Base-by-base conservation (phyloP, 1,140 invertebrate genomes). In the Oppia nitens region DNA sequence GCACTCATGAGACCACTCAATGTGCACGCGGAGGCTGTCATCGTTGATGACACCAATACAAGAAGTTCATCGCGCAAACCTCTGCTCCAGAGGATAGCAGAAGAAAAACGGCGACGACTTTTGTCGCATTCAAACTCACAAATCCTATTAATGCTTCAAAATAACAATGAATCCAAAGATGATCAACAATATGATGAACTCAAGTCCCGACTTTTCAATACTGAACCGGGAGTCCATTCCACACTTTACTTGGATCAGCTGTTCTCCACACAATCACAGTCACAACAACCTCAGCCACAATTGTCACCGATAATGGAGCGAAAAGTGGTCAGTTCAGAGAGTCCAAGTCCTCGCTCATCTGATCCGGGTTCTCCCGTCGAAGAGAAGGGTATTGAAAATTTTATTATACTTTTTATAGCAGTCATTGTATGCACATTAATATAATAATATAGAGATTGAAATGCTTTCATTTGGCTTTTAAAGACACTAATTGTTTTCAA, bases 221-320 rank as follows among this genome's bases (percentile, higher is more conserved):
- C 84, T 32, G 88, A 93, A 74, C 87, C 88, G n/a, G 87, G 88
- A 27, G 88, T 92, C 23, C 88, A 92, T 69, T 91, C 87, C 12
- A 90, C 84, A 66, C 79, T 92, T 62, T 86, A 89, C 71, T 72
- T 93, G 66, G 87, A 91, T 69, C 63, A 71, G 62, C 59, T 69
- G 58, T 57, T 57, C 40, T 20, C 32, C 14, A 47, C 47, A 47
- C 47, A 47, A 47, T 47, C 47, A 47, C 47, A 47, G 21, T 47
- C 47, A 47, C 47, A 47, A 32, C 28, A 20, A 14, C 55, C 27
- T 53, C 53, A 11, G 3, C 58, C 40, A 14, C 51, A 56, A 27
- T 27, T 53, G 14, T 55, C 51, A 25, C 58, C 51, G 9, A 60
- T 60, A 2, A 60, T 60, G 6, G 58, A 60, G 54, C 29, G 20